phyloP scores from a whole-genome alignment of 2,113 vertebrate species.

The Hypocryptadius cinnamomeus region DNA sequence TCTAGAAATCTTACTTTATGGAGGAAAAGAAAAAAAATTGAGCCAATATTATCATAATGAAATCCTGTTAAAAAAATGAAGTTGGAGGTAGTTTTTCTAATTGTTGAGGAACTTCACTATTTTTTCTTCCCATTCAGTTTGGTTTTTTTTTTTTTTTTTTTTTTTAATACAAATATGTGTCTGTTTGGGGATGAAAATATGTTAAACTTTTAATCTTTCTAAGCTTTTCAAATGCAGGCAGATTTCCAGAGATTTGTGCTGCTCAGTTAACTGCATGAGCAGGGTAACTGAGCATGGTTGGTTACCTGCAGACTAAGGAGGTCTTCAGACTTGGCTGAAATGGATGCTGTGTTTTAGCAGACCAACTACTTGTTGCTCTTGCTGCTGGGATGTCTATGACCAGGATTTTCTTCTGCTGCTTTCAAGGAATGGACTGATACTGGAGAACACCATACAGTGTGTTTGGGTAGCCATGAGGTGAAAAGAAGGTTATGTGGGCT shows the following conservation, averaged over 20 bases:
- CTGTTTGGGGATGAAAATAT: neutral
- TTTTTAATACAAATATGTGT: neutral
- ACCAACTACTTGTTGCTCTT: neutral
- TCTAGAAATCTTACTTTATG: neutral
- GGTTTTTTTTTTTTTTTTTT: neutral
- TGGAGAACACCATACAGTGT: neutral
- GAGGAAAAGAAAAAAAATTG: neutral
- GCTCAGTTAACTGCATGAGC: neutral
- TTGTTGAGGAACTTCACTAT: neutral
- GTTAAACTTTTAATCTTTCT: neutral
- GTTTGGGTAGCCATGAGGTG: neutral
- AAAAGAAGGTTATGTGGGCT: neutral
- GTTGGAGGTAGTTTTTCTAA: neutral
- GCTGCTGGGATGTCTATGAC: neutral
- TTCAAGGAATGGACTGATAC: neutral
- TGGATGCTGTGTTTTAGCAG: neutral
- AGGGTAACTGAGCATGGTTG: neutral
- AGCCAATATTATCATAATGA: neutral
- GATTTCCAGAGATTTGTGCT: neutral
- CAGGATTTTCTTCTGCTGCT: neutral
- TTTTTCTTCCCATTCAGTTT: neutral
- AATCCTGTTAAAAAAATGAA: neutral
- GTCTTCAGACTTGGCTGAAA: neutral
- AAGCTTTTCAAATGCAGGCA: neutral
- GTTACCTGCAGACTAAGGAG: neutral